Conservation (phyloP, 2,888 invertebrate genomes). For the Thymelicus lineola region DNA sequence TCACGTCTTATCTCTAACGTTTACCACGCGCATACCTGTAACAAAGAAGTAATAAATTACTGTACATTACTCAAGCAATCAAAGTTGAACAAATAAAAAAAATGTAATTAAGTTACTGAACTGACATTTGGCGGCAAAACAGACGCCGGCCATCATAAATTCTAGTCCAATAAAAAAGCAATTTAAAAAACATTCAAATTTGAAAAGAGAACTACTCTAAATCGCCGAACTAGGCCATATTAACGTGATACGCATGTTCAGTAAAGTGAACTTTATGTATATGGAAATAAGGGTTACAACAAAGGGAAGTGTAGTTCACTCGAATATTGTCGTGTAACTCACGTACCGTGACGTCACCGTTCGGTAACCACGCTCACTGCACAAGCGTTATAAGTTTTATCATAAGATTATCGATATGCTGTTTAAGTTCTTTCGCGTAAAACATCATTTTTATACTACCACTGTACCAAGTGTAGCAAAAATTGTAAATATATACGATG, state of each 20-base stretch:
- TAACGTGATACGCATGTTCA: slow-evolving; percentile 46
- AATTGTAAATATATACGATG: slow-evolving; percentile 29
- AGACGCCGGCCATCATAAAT: slow-evolving; percentile 72
- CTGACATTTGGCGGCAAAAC: slow-evolving; percentile 74
- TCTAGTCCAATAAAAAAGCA: slow-evolving; percentile 81
- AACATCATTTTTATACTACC: slow-evolving; percentile 38
- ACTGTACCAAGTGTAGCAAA: slow-evolving; percentile 25
- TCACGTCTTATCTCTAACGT: slow-evolving; percentile 27
- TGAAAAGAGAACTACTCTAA: slow-evolving; percentile 65
- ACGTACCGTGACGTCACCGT: slow-evolving; percentile 79
- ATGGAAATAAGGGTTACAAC: slow-evolving; percentile 26
- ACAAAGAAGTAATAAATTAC: slow-evolving; percentile 48
- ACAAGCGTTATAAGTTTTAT: slow-evolving; percentile 62
- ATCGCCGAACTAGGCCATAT: slow-evolving; percentile 43
- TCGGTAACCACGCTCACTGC: slow-evolving; percentile 76
- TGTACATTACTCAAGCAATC: slow-evolving; percentile 45
- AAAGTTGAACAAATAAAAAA: slow-evolving; percentile 51
- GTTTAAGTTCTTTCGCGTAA: slow-evolving; percentile 48
- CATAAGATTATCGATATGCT: slow-evolving; percentile 65
- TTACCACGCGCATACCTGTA: slow-evolving; percentile 52
- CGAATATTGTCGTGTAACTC: slow-evolving; percentile 47
- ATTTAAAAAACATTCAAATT: slow-evolving; percentile 79
- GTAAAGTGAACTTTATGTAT: slow-evolving; percentile 4
- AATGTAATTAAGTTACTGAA: slow-evolving; percentile 57
- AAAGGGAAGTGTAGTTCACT: slow-evolving; percentile 43